A percentile compares a stretch with the other conserved stretches of the same genome.
phyloP scores from a whole-genome alignment of 2,113 vertebrate genomes.

The Crocuta crocuta region DNA sequence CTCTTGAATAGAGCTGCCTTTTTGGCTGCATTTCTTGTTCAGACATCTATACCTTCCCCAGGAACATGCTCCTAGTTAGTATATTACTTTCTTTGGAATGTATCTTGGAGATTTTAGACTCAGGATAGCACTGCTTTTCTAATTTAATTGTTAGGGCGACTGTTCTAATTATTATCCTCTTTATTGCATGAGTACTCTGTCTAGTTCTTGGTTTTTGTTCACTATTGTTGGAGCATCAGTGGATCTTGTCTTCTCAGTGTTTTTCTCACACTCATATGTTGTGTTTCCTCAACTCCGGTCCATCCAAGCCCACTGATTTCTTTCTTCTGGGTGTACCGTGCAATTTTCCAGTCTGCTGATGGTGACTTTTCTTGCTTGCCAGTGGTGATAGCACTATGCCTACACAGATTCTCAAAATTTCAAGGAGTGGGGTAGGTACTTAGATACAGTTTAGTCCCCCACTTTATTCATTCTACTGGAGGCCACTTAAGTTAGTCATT shows the following conservation, averaged over 20 bases:
- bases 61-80: background rate
- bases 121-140: background rate
- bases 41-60: background rate
- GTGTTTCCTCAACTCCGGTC: background rate
- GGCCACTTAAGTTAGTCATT: conserved; percentile 35
- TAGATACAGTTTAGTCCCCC: background rate
- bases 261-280: background rate
- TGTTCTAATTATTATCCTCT: background rate
- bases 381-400: background rate
- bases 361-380: background rate
- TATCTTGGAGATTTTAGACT: background rate
- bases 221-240: background rate
- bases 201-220: background rate
- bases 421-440: background rate
- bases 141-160: background rate
- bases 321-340: background rate
- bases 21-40: background rate
- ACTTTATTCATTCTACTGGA: background rate
- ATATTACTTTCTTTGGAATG: background rate
- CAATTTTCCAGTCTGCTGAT: background rate
- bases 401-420: background rate
- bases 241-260: background rate
- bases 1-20: background rate
- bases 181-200: background rate
- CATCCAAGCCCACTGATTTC: background rate